These are phyloP conservation scores for Drosophila antonietae DNA, from an alignment of 2,888 invertebrate genomes.

Conservation along the genomic window DNA sequence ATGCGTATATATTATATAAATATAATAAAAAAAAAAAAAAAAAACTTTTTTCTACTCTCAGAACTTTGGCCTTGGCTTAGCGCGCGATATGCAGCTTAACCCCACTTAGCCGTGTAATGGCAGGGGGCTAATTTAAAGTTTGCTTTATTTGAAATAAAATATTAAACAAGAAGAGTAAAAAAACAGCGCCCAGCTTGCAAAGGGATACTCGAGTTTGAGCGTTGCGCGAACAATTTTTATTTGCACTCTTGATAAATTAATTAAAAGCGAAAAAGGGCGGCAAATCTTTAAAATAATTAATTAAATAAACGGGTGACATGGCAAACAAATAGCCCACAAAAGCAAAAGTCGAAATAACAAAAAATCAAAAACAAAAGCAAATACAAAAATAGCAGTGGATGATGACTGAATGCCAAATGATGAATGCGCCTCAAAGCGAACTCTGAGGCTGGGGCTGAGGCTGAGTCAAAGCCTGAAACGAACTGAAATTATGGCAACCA, in stretches of 20 bases:
- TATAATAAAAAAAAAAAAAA: constrained; percentile 25
- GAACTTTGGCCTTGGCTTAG: constrained; percentile 65
- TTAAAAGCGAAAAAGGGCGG: constrained; percentile 65
- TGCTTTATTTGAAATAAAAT: constrained; percentile 72
- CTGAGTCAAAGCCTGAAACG: constrained; percentile 52
- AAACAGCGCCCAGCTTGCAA: constrained; percentile 16
- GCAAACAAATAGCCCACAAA: constrained; percentile 50
- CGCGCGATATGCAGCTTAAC: constrained; percentile 61
- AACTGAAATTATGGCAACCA: constrained; percentile 76
- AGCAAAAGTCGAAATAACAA: constrained; percentile 11
- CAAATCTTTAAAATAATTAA: constrained; percentile 78
- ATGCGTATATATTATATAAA: constrained; percentile 12
- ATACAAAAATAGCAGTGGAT: constrained; percentile 2
- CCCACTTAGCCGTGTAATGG: constrained; percentile 56
- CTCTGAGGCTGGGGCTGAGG: background rate
- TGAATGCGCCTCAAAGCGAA: constrained; percentile 72
- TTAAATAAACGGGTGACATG: constrained; percentile 72
- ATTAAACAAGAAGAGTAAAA: constrained; percentile 36
- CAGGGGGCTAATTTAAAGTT: constrained; percentile 70
- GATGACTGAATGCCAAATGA: constrained; percentile 70
- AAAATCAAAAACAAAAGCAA: background rate
- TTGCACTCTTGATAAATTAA: constrained; percentile 78
- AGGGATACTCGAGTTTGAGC: constrained; percentile 36
- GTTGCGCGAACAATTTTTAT: constrained; percentile 56
- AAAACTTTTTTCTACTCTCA: constrained; percentile 40